phyloP scores from a whole-genome alignment of 2,888 invertebrate genomes.

The Craniophora ligustri region DNA sequence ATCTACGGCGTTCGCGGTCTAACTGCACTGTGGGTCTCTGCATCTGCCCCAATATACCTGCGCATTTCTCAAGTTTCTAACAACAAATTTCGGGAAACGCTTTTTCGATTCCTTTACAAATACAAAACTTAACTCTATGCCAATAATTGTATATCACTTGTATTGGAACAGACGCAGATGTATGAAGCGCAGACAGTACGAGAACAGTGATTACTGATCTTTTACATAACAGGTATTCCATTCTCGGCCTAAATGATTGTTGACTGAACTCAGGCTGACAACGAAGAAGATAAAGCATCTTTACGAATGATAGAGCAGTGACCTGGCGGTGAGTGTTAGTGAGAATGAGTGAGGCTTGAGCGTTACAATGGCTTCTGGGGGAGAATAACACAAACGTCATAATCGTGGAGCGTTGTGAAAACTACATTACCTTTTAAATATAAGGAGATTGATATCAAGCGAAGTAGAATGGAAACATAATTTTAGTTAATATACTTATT shows the following conservation, averaged over 20 bases:
- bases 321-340: neutral
- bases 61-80: neutral
- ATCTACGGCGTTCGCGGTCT: conserved; percentile 21
- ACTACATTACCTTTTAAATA: too few relatives aligned
- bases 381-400: too few relatives aligned
- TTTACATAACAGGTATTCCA: neutral
- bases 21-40: neutral
- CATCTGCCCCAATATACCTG: neutral
- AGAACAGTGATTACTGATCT: conserved; percentile 27
- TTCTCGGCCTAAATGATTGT: neutral
- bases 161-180: neutral
- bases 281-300: neutral
- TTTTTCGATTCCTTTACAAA: neutral
- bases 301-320: neutral
- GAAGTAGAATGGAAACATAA: too few relatives aligned
- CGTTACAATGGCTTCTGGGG: too few relatives aligned
- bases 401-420: too few relatives aligned
- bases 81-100: neutral
- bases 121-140: too few relatives aligned
- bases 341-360: neutral
- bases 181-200: neutral
- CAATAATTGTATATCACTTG: too few relatives aligned
- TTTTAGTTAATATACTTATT: too few relatives aligned
- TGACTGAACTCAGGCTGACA: neutral
- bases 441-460: too few relatives aligned